Conservation (phyloP, 2,113 vertebrate species). For the Gallinago undulata region DNA sequence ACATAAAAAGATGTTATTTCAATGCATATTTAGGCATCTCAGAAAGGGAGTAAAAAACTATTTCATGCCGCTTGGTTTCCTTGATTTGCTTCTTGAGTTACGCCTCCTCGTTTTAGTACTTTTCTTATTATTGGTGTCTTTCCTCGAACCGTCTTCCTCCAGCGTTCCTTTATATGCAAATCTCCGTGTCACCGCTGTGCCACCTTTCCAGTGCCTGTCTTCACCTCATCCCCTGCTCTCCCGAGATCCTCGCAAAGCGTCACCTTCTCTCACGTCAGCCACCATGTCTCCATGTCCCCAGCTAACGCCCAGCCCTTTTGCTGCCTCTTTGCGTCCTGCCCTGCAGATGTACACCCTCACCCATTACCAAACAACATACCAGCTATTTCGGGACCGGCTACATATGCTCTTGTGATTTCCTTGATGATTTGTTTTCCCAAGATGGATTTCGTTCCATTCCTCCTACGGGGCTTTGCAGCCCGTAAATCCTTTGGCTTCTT, state of each 20-base stretch:
- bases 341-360: not conserved
- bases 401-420: not conserved
- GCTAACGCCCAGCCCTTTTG: fast-evolving
- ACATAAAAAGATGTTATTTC: not conserved
- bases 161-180: not conserved
- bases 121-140: not conserved
- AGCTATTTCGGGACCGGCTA: not conserved
- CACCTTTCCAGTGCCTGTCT: not conserved
- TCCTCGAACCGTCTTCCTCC: not conserved
- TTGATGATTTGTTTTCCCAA: not conserved
- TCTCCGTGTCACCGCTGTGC: fast-evolving
- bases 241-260: not conserved
- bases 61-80: not conserved
- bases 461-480: not conserved
- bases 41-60: conserved; percentile 39
- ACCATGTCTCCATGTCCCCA: fast-evolving
- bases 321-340: not conserved
- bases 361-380: not conserved
- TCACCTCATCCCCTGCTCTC: not conserved
- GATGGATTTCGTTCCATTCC: not conserved
- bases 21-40: not conserved
- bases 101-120: not conserved
- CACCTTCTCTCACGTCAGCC: fast-evolving
- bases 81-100: not conserved
- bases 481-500: not conserved